phyloP scores from a whole-genome alignment of 2,113 vertebrate species.

The Rhineura floridana region DNA sequence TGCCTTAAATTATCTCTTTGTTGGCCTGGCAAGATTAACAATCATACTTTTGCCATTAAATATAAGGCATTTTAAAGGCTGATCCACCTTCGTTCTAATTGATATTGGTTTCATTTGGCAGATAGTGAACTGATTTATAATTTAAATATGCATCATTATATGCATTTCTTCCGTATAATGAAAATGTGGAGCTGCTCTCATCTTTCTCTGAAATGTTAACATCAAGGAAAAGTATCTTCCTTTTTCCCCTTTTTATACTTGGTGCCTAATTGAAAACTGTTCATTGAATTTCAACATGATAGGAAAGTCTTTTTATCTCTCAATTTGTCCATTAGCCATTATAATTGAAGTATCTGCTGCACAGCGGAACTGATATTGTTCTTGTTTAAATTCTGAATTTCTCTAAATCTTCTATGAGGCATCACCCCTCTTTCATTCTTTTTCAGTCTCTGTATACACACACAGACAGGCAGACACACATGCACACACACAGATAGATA shows the following conservation, averaged over 20 bases:
- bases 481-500: not conserved
- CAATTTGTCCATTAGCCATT: slow-evolving; percentile 86
- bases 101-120: slow-evolving; percentile 87
- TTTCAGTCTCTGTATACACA: not conserved
- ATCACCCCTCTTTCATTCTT: slow-evolving; percentile 17
- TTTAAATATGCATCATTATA: slow-evolving; percentile 85
- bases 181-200: slow-evolving; percentile 82
- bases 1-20: slow-evolving; percentile 86
- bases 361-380: slow-evolving; percentile 80
- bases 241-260: slow-evolving; percentile 77
- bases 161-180: slow-evolving; percentile 81
- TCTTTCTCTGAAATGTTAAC: slow-evolving; percentile 80
- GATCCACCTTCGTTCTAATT: slow-evolving; percentile 85
- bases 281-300: slow-evolving; percentile 84
- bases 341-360: slow-evolving; percentile 84
- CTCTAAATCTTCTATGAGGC: slow-evolving; percentile 74
- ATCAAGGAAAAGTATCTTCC: slow-evolving; percentile 82
- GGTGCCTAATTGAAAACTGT: slow-evolving; percentile 85
- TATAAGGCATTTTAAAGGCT: slow-evolving; percentile 84
- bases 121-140: slow-evolving; percentile 87
- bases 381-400: slow-evolving; percentile 79
- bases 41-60: slow-evolving; percentile 87
- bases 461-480: not conserved
- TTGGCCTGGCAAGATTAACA: slow-evolving; percentile 83
- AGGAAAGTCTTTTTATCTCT: slow-evolving; percentile 85